Conservation (phyloP, 2,888 invertebrate genomes). For the Melanostoma mellinum region DNA sequence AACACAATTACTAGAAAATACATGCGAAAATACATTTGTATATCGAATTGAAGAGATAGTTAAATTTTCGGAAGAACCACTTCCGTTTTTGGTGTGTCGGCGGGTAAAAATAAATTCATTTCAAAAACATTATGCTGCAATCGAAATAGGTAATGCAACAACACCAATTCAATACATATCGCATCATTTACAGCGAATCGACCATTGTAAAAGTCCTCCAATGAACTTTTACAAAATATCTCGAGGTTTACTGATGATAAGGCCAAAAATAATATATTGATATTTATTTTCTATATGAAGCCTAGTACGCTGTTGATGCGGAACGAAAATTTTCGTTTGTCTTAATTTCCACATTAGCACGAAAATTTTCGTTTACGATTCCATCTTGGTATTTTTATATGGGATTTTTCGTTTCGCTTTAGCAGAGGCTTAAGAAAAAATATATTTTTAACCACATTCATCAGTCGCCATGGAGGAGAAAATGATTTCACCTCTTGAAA, state of each 20-base stretch:
- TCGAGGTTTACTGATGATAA: neutral
- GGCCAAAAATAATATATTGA: conserved; percentile 12
- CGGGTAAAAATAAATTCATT: neutral
- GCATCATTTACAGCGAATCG: neutral
- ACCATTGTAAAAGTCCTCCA: conserved; percentile 14
- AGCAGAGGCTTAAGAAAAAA: no score
- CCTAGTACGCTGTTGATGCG: no score
- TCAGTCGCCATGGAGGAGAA: conserved; percentile 1
- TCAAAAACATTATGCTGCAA: conserved; percentile 11
- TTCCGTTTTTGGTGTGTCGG: conserved; percentile 12
- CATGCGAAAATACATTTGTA: neutral
- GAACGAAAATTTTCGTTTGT: no score
- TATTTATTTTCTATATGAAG: no score
- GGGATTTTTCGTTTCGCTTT: no score
- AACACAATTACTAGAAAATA: neutral
- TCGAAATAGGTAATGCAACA: neutral
- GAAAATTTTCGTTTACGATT: no score
- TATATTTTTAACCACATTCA: no score
- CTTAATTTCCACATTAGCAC: no score
- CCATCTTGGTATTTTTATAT: no score
- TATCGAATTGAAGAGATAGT: conserved; percentile 7
- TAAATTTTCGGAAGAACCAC: neutral
- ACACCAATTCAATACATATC: conserved; percentile 6
- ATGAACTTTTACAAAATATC: conserved; percentile 6
- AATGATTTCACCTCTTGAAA: neutral